Base-by-base conservation (phyloP, 1,140 invertebrate genomes). In the Macrocentrus cingulum region DNA sequence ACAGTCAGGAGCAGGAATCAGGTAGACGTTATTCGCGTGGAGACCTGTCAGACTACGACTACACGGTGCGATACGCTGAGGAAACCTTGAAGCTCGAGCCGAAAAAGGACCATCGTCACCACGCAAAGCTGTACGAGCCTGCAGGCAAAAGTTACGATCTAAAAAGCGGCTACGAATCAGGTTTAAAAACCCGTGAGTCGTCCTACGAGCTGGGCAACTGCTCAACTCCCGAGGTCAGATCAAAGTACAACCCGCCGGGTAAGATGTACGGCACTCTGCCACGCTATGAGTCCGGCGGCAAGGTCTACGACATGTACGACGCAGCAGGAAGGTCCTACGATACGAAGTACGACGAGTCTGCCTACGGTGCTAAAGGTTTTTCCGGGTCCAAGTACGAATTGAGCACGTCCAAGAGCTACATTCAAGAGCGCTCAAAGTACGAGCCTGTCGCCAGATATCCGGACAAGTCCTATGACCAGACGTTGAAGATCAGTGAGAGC, bases 391-490 rank as follows among this genome's bases (percentile, higher is more conserved):
- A 80, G 25, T 80, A 76, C 45, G 75, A 78, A 37, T 52, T 80
- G 4, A 74, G 73, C 9, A 75, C 64, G 16, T 79, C 77, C 0
- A 80, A 77, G 50, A 79, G 75, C 52, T 80, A 79, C 51, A 51
- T 58, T 8, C 56, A 58, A 1, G 78, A 80, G 41, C 70, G 71
- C 22, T 61, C 66, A n/a, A 77, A 76, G 53, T 78, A 77, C 45
- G 76, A 80, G 1, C 45, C 67, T 11, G 11, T 68, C 60, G 52
- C 68, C 0, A 68, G 74, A 32, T 77, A 72, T 41, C 70, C 68
- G 6, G 73, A 77, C n/a, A 76, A 77, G 37, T 74, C 71, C 0
- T 77, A 77, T 46, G 76, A 80, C 37, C 76, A 78, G 60, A 80
- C 75, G 0, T 45, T 79, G 1, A 79, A 80, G 50, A 74, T 78